Percentiles rank a stretch among this genome's conserved stretches.
phyloP scores from a whole-genome alignment of 2,888 invertebrate genomes.

The Andrena camellia region DNA sequence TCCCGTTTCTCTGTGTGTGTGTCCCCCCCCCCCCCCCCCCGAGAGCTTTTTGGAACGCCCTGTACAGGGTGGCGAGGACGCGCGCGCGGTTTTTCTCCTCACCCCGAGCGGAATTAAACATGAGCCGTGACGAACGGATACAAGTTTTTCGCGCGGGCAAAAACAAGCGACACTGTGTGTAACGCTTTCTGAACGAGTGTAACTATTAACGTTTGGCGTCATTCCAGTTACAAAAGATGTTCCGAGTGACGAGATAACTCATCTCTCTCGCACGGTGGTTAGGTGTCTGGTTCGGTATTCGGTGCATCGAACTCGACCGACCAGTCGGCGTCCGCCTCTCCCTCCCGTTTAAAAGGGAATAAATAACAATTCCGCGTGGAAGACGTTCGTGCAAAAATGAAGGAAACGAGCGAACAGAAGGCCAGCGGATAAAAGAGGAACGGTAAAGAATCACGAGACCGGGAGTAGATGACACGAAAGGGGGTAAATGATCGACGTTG shows the following conservation, averaged over 20 bases:
- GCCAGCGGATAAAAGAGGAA: slow-evolving; percentile 12
- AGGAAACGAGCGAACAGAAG: slow-evolving; percentile 11
- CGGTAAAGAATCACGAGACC: slow-evolving; percentile 35
- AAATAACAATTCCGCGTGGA: slow-evolving; percentile 9
- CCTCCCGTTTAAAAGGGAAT: neutral
- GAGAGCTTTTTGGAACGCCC: neutral
- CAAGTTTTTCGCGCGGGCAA: slow-evolving; percentile 2
- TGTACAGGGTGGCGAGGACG: neutral
- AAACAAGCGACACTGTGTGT: slow-evolving; percentile 30
- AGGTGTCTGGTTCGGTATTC: slow-evolving; percentile 18
- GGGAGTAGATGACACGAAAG: slow-evolving; percentile 53
- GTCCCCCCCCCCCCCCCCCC: too few relatives aligned
- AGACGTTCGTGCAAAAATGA: too few relatives aligned
- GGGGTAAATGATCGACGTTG: slow-evolving; percentile 62
- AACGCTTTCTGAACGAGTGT: slow-evolving; percentile 46
- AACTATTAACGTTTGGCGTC: slow-evolving; percentile 55
- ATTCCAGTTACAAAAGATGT: slow-evolving; percentile 53
- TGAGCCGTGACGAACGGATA: neutral
- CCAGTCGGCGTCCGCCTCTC: neutral
- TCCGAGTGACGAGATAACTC: slow-evolving; percentile 40
- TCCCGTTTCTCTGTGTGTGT: too few relatives aligned
- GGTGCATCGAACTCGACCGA: neutral
- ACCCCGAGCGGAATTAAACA: neutral
- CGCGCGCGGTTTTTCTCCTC: neutral
- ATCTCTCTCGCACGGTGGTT: slow-evolving; percentile 30